Conservation (phyloP, 2,797 vertebrate species). For the Scolopax bukidnonensis region DNA sequence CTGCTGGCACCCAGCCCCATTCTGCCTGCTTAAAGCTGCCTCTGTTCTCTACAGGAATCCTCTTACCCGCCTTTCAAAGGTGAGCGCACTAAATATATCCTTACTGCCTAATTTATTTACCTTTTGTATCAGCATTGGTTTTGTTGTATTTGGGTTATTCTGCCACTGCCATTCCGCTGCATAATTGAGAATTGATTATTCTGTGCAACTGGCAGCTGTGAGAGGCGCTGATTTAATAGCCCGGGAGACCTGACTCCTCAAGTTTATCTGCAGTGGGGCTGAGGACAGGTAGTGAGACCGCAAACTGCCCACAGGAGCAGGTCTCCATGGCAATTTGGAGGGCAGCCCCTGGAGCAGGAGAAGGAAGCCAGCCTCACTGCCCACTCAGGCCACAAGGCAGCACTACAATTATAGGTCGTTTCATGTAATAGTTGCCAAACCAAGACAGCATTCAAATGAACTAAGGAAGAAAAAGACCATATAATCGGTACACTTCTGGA, state of each 20-base stretch:
- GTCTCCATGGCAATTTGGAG: background rate
- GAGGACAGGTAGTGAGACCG: background rate
- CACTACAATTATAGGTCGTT: background rate
- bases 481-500: background rate
- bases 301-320: background rate
- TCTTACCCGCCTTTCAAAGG: background rate
- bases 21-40: conserved; percentile 2
- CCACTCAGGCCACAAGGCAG: background rate
- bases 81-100: conserved; percentile 2
- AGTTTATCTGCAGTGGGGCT: background rate
- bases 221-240: background rate
- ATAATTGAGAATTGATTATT: background rate
- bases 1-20: background rate
- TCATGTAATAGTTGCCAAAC: background rate
- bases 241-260: background rate
- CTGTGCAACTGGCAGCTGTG: background rate
- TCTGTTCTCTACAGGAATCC: conserved; percentile 9
- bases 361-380: background rate
- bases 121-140: background rate
- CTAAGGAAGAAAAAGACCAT: background rate
- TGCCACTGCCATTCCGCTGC: background rate
- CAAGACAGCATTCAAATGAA: background rate
- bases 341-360: background rate
- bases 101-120: background rate
- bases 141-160: conserved; percentile 13